Conservation (phyloP, 92 coral and sea anemone genomes). For the Isaurus tuberculatus region DNA sequence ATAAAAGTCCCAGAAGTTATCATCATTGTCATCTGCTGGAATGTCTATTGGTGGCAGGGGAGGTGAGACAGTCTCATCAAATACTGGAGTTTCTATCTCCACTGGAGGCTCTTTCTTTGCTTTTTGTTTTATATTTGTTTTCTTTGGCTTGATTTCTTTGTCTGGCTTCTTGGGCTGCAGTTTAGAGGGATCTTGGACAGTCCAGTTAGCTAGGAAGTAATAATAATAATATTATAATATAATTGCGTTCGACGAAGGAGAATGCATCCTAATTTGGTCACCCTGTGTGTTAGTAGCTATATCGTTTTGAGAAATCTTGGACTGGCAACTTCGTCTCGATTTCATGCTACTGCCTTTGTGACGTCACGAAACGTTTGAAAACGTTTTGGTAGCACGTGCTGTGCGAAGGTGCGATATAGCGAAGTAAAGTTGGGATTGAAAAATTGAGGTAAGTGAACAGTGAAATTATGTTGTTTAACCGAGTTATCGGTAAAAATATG, state of each 20-base stretch:
- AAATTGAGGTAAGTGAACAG: too few relatives aligned
- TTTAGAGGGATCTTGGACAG: conserved; percentile 51
- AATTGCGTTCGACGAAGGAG: neutral
- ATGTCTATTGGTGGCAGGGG: conserved; percentile 33
- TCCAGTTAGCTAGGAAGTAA: conserved; percentile 71
- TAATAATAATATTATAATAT: neutral
- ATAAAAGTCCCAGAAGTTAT: conserved; percentile 94
- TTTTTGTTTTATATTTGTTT: conserved; percentile 57
- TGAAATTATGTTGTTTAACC: too few relatives aligned
- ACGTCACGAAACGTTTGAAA: too few relatives aligned
- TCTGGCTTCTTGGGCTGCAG: conserved; percentile 45
- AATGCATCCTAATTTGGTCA: too few relatives aligned
- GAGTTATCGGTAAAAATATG: too few relatives aligned
- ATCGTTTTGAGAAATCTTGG: too few relatives aligned
- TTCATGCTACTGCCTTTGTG: too few relatives aligned
- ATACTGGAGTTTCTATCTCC: conserved; percentile 41
- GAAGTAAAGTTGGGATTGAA: too few relatives aligned
- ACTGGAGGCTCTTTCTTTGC: conserved; percentile 66
- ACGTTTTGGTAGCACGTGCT: too few relatives aligned
- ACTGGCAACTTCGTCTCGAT: too few relatives aligned
- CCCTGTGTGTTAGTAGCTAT: too few relatives aligned
- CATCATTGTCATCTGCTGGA: conserved; percentile 64
- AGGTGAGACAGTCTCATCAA: conserved; percentile 35
- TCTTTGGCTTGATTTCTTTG: conserved; percentile 44
- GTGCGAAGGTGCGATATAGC: too few relatives aligned